Evolutionary conservation across 1,140 invertebrate species (phyloP), one percentile per base, ranked within the genome.

Genomic region (Drosophila miranda): DNA sequence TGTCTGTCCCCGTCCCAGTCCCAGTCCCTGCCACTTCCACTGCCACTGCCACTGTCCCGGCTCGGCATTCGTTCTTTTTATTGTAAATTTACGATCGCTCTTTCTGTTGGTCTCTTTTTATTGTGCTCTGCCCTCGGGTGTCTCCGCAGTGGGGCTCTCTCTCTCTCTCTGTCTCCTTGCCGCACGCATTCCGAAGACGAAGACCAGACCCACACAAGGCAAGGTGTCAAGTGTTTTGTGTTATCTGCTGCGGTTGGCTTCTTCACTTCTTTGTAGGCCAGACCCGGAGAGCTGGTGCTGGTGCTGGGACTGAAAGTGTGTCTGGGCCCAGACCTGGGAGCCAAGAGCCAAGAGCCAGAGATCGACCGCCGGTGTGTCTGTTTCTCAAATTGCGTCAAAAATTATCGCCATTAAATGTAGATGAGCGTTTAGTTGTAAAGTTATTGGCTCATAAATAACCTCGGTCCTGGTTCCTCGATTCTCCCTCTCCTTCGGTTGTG

Each of bases 331-430:
- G 6, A 19, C 54, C 34, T 58, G 8, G 62, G 28, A 58, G 45
- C 50, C 28, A 19, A 16, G 23, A 14, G 28, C 53, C 34, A 50
- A 64, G 63, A 43, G 38, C 42, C 49, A 49, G 30, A 7, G 30
- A 38, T 38, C 11, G 66, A 50, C 57, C 56, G 73, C 68, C 61
- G 68, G 55, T 49, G 67, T 58, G 71, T 79, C 64, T 84, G 76
- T 76, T 69, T 77, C 66, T 80, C 82, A 80, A 86, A 87, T 86
- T 86, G 81, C 81, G 81, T 86, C 81, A 86, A 70, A 86, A 86
- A 86, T 86, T 86, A 86, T 86, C 81, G 78, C 81, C 81, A 86
- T 86, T 86, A 86, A 86, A 86, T 86, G 81, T 86, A 86, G 81
- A 86, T 86, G 81, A 86, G 81, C 81, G 81, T 86, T 86, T 86